These are phyloP conservation scores for Melanerpes aurifrons DNA, from an alignment of 2,113 vertebrate species.

Conservation along the genomic window DNA sequence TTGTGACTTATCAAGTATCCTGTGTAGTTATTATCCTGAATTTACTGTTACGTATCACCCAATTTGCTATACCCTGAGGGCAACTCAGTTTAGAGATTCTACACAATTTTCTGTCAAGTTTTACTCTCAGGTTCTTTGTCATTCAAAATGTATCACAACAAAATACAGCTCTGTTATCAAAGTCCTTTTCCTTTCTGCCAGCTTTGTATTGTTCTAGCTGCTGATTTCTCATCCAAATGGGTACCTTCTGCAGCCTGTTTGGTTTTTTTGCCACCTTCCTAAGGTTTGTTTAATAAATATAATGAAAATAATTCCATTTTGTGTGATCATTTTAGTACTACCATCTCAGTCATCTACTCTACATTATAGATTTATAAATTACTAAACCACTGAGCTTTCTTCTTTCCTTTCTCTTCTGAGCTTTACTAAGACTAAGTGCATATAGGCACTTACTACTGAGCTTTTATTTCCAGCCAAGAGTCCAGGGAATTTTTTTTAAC, in stretches of 20 bases:
- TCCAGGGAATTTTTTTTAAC: background rate
- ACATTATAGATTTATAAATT: background rate
- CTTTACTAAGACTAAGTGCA: background rate
- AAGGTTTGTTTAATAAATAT: background rate
- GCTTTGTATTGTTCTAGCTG: background rate
- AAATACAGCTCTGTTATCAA: slow-evolving; percentile 2
- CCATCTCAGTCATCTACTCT: background rate
- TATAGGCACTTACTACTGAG: background rate
- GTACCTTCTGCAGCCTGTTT: background rate
- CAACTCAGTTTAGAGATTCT: background rate
- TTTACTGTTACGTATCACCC: slow-evolving; percentile 10
- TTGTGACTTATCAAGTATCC: background rate
- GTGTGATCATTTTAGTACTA: background rate
- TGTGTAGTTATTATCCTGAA: background rate
- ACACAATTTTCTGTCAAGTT: slow-evolving; percentile 12
- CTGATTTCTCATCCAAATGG: background rate
- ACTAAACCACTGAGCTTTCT: background rate
- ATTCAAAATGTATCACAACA: slow-evolving; percentile 37
- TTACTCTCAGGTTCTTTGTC: slow-evolving; percentile 17
- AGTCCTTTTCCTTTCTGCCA: background rate
- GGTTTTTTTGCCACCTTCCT: background rate
- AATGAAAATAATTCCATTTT: background rate
- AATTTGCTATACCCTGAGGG: background rate
- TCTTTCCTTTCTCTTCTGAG: background rate
- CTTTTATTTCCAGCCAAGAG: background rate